Evolutionary conservation across 2,797 vertebrate species (phyloP).

Genomic region (Carduelis carduelis): DNA sequence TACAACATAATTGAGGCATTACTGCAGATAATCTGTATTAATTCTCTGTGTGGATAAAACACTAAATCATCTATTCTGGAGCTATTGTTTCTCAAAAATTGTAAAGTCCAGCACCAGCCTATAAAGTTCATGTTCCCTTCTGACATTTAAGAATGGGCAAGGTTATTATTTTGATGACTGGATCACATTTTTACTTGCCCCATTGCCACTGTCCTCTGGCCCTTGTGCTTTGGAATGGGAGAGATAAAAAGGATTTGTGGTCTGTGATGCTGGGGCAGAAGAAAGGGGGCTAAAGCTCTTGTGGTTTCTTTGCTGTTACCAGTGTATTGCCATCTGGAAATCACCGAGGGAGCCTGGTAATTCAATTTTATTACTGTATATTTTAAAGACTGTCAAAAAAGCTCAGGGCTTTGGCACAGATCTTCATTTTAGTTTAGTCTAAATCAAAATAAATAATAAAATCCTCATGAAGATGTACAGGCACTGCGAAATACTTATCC

Average conservation of each 20-base stretch:
- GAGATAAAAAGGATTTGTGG: neutral
- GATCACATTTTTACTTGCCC: neutral
- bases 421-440: conserved; percentile 53
- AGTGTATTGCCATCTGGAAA: conserved; percentile 20
- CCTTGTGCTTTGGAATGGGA: neutral
- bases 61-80: neutral
- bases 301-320: neutral
- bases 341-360: conserved; percentile 27
- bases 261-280: neutral
- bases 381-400: conserved; percentile 56
- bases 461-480: conserved; percentile 60
- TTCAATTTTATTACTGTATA: conserved; percentile 65
- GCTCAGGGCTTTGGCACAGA: neutral
- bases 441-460: conserved; percentile 68
- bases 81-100: neutral
- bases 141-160: neutral
- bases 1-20: neutral
- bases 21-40: neutral
- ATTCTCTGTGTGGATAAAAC: neutral
- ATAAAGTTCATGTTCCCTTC: neutral
- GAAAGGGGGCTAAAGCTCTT: neutral
- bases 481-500: conserved; percentile 16
- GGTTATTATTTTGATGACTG: neutral
- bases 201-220: neutral
- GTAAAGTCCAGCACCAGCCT: neutral